A percentile compares a stretch with the other conserved stretches of the same genome.
These are phyloP conservation scores for Agrochola lychnidis DNA, from an alignment of 2,888 invertebrate genomes.

Conservation along the genomic window DNA sequence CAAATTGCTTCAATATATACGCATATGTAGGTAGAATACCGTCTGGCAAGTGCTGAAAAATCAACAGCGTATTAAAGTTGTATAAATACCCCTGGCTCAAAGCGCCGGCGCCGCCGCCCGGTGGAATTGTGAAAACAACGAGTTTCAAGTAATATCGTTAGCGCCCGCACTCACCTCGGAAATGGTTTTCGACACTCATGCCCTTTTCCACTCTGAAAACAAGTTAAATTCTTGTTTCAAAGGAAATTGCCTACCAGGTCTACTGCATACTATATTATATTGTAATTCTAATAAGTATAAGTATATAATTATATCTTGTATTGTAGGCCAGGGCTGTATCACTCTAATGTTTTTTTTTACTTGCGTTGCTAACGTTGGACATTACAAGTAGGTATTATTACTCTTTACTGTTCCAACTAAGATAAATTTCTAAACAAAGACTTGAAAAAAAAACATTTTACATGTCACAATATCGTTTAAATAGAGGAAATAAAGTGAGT, in stretches of 20 bases:
- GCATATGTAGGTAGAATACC: not conserved
- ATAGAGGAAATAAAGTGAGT: constrained; percentile 17
- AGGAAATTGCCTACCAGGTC: not conserved
- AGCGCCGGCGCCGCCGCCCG: constrained; percentile 19
- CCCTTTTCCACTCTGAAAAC: constrained; percentile 32
- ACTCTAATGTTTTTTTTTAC: too few species aligned
- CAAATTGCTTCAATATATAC: constrained; percentile 37
- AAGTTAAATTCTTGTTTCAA: constrained; percentile 18
- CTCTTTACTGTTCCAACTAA: not conserved
- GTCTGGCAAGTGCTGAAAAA: constrained; percentile 35
- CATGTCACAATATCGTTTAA: not conserved
- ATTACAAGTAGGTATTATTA: not conserved
- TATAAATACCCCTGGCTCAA: constrained; percentile 23
- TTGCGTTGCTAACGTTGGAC: not conserved
- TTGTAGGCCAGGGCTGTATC: not conserved
- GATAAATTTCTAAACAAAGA: not conserved
- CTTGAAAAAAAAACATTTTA: not conserved
- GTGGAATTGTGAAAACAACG: constrained; percentile 37
- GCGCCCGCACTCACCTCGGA: constrained; percentile 26
- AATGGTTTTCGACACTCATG: constrained; percentile 29
- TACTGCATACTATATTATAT: too few species aligned
- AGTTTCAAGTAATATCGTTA: constrained; percentile 47
- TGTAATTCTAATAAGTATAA: not conserved
- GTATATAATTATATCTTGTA: not conserved
- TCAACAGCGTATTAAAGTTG: constrained; percentile 41